These are phyloP conservation scores for Eupithecia pulchellata DNA, from an alignment of 2,888 invertebrate species.

Conservation along the genomic window DNA sequence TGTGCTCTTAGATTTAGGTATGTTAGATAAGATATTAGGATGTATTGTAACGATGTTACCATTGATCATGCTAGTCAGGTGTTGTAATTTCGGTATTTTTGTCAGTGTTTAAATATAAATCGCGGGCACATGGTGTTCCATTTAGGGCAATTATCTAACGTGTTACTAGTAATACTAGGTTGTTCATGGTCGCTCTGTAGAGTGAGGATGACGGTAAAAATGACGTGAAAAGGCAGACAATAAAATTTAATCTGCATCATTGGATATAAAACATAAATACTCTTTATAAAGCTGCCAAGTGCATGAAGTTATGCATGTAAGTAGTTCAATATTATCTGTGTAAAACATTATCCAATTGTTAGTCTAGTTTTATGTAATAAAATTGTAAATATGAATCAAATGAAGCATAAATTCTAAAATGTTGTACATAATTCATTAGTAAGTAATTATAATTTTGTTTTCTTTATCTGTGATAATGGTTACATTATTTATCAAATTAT, in stretches of 20 bases:
- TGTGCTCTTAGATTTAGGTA: conserved; percentile 39
- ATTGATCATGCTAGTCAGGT: conserved; percentile 43
- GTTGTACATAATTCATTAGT: conserved; percentile 73
- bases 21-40: conserved; percentile 24
- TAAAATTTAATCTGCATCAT: conserved; percentile 48
- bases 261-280: conserved; percentile 20
- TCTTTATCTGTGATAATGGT: conserved; percentile 71
- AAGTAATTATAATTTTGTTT: conserved; percentile 55
- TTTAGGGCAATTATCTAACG: conserved; percentile 15
- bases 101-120: conserved; percentile 34
- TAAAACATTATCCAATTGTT: conserved; percentile 26
- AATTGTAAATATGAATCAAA: conserved; percentile 71
- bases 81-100: conserved; percentile 38
- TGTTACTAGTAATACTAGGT: conserved; percentile 12
- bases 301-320: neutral
- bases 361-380: conserved; percentile 51
- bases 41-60: conserved; percentile 40
- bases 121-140: conserved; percentile 42
- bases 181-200: neutral
- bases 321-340: conserved; percentile 12
- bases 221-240: conserved; percentile 57
- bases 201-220: neutral
- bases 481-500: conserved; percentile 58
- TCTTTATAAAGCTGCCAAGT: conserved; percentile 8
- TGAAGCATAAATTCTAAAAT: conserved; percentile 83